Evolutionary conservation across 2,888 invertebrate species (phyloP), one percentile per base, ranked within the genome.

Genomic region (Iphiclides podalirius): DNA sequence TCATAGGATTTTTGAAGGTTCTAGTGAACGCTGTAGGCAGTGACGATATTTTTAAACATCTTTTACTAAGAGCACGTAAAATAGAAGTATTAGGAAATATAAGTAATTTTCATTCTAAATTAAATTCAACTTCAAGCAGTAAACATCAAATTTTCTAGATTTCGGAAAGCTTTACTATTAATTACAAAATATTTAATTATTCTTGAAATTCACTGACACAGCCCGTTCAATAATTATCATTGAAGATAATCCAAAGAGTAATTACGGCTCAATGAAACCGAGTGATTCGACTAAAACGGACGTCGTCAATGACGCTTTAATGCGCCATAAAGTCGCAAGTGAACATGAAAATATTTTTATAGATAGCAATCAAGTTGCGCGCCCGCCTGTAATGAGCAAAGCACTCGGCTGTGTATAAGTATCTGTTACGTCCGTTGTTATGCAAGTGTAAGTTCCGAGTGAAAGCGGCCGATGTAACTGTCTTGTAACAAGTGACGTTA

Each of bases 401-500:
- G 39, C 23, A 28, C 26, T 40, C 34, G 16, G 34, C 14, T 44
- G 47, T 16, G 37, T 33, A 37, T 40, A 55, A 49, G 51, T 47
- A 47, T 54, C 52, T 41, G 53, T 55, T 58, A 49, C 54, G 55
- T 34, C 8, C 11, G 11, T n/a, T 31, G 33, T 64, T 64, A 58
- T 57, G 57, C 53, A 64, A 64, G 44, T 36, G 38, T 20, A 37
- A 69, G 50, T 62, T 65, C 63, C 64, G 57, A 70, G 78, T 53
- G 79, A 79, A 79, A 80, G 80, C 53, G 52, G 63, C 61, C 70
- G 70, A 71, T 74, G 67, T 64, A 66, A 53, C 54, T 55, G 59
- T 58, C 60, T 31, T 42, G 47, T 52, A 52, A 44, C 55, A 49
- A 44, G 54, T 43, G 38, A 16, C 26, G 36, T 58, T 58, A 48